Evolutionary conservation across 1,140 invertebrate species (phyloP), one percentile per base, ranked within the genome.

Genomic region (Daktulosphaira vitifoliae): DNA sequence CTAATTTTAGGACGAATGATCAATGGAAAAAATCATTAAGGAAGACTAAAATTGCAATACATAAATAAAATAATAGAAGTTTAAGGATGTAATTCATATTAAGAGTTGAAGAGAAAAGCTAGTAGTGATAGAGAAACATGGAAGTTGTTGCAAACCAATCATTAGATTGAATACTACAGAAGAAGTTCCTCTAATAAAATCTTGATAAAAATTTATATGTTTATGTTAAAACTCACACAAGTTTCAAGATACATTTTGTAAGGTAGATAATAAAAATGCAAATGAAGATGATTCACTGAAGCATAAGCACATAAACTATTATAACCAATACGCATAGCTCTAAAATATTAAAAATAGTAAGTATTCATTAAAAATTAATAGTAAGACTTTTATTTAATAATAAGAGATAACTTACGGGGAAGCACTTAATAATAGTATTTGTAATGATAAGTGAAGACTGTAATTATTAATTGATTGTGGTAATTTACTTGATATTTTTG

Each of bases 251-350:
- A 77, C 68, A 89, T 78, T 50, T 75, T 74, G 39, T 80, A 71
- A 29, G 81, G 76, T 39, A 88, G 74, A 70, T 88, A 83, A 72
- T 86, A 87, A 1, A 84, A 71, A 76, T 90, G 88, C 72, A 82
- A 84, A 72, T 91, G 88, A 37, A 86, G 78, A 76, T 90, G 88
- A 76, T 90, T 90, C 0, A 91, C 85, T 26, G 87, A 89, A 42
- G 88, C 86, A 74, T 81, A 80, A 18, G 81, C 88, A 76, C 87
- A 86, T 22, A 89, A 74, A 72, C 86, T 84, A 75, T 91, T 91
- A 71, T 87, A 89, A 29, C 80, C 81, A 44, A 86, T 74, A 64
- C 84, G 77, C 8, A 88, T 75, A 71, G 78, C 73, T 54, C 81
- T 82, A 72, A 78, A 77, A 71, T 22, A n/a, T 18, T 6, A 66